Evolutionary conservation across 2,888 invertebrate species (phyloP), one percentile per base, ranked within the genome.

Genomic region (Limenitis camilla): DNA sequence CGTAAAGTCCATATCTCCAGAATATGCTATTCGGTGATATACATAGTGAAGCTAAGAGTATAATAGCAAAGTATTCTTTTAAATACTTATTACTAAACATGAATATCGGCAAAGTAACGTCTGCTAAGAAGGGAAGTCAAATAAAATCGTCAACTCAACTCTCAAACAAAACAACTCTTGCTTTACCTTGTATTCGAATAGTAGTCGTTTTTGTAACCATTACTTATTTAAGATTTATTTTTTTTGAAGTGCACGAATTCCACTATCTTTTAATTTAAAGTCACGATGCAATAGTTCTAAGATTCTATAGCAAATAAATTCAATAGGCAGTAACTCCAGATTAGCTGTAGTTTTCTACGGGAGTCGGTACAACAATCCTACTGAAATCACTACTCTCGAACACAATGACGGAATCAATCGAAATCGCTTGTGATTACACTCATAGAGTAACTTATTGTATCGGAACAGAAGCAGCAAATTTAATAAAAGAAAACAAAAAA

Each of bases 341-440:
- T 63, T 59, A 61, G 57, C 50, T 49, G 58, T 45, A 60, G 59
- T 58, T 60, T 61, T 63, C 55, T 46, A 67, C 69, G 62, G 70
- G 66, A 67, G 67, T 70, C 68, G 61, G 59, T 64, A 61, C 58
- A 72, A 68, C 68, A 69, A 74, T 73, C 68, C 64, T 63, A 56
- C 65, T 72, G 68, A 75, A 78, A 78, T 76, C 70, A 74, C 71
- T 68, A 64, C 64, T 69, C 68, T 68, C 64, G 53, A 60, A 61
- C 60, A 67, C 74, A 73, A 76, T 73, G 74, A 72, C 67, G 67
- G 68, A 67, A 75, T 74, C 76, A 74, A 74, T 75, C 66, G 62
- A 58, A 69, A 66, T 71, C 65, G 64, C 61, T 64, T 46, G 61
- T 59, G 57, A 71, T 72, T 67, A 68, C 60, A 32, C 48, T 32